These are phyloP conservation scores for Drusus annulatus DNA, from an alignment of 1,140 invertebrate species.

Conservation along the genomic window DNA sequence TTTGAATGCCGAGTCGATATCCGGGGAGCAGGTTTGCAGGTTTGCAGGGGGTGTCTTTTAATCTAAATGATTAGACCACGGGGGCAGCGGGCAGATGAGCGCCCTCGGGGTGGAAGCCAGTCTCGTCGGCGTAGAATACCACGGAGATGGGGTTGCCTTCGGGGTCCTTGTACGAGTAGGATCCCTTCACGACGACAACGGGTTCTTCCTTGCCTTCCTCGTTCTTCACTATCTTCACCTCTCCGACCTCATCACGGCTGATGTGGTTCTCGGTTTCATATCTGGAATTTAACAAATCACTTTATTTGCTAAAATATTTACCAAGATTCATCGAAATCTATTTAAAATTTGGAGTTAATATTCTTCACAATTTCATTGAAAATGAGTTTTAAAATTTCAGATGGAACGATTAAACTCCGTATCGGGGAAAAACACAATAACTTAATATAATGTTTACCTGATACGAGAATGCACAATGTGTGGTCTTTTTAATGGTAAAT, in stretches of 20 bases:
- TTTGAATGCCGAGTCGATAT: not conserved
- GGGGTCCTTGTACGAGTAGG: constrained; percentile 79
- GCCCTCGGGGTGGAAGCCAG: constrained; percentile 83
- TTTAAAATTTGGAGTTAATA: no score
- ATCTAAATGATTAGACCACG: constrained; percentile 64
- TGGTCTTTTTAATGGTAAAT: no score
- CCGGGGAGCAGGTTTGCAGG: not conserved
- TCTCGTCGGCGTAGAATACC: constrained; percentile 84
- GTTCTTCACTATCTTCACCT: constrained; percentile 63
- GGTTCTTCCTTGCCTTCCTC: constrained; percentile 66
- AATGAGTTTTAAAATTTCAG: no score
- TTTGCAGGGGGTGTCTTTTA: not conserved
- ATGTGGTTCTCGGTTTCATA: constrained; percentile 66
- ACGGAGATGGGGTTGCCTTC: constrained; percentile 80
- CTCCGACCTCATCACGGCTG: constrained; percentile 62
- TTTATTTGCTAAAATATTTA: not conserved
- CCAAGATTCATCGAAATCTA: not conserved
- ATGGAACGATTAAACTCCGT: no score
- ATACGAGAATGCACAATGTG: no score
- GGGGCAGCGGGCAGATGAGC: constrained; percentile 84
- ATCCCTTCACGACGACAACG: constrained; percentile 63
- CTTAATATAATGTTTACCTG: no score
- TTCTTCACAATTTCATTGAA: no score
- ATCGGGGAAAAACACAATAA: no score
- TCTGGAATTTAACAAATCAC: constrained; percentile 56